These are phyloP conservation scores for Drosophila parabipectinata DNA, from an alignment of 1,140 invertebrate species.

Conservation along the genomic window DNA sequence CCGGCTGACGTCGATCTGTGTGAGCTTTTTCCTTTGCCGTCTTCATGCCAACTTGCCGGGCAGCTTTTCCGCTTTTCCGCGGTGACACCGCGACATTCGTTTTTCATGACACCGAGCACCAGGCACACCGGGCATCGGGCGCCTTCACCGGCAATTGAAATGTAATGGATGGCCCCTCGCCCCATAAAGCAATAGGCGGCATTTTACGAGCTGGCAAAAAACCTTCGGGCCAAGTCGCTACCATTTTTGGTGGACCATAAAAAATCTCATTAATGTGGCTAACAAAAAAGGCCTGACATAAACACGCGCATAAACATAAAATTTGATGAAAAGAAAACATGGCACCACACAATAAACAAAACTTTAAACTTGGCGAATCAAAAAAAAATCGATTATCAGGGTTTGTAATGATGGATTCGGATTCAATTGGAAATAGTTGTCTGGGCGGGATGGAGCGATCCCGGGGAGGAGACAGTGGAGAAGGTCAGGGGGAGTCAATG, in stretches of 20 bases:
- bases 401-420: slow-evolving; percentile 30
- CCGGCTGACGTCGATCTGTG: slow-evolving; percentile 68
- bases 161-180: slow-evolving; percentile 21
- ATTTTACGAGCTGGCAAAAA: slow-evolving; percentile 52
- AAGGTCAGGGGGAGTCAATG: slow-evolving; percentile 1
- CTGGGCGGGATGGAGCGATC: background rate
- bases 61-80: slow-evolving; percentile 41
- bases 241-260: slow-evolving; percentile 44
- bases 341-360: slow-evolving; percentile 6
- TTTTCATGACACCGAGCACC: slow-evolving; percentile 20
- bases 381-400: slow-evolving; percentile 44
- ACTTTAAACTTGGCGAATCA: slow-evolving; percentile 40
- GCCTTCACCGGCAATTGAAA: background rate
- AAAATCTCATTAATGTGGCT: slow-evolving; percentile 59
- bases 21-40: slow-evolving; percentile 26
- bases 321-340: slow-evolving; percentile 46
- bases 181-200: slow-evolving; percentile 45
- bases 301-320: slow-evolving; percentile 60
- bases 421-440: slow-evolving; percentile 27
- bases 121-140: background rate
- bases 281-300: slow-evolving; percentile 56
- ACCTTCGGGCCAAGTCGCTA: slow-evolving; percentile 26
- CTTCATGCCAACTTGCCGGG: slow-evolving; percentile 5
- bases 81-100: background rate
- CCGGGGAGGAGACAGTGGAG: background rate